These are phyloP conservation scores for Drosophila quadrilineata DNA, from an alignment of 1,140 invertebrate species.

Conservation along the genomic window DNA sequence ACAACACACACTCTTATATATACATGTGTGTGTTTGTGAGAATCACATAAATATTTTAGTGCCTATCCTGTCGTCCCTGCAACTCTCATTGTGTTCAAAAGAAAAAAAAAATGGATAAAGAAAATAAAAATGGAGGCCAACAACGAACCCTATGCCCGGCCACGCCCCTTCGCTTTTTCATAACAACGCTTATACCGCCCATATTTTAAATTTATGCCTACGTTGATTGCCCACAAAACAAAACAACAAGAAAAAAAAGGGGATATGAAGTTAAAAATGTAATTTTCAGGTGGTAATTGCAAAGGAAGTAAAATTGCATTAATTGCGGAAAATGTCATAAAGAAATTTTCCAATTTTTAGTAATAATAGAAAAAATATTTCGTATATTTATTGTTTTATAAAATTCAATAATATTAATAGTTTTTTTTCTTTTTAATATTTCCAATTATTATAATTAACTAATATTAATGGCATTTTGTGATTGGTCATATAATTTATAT, in stretches of 20 bases:
- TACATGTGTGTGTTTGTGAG: conserved; percentile 25
- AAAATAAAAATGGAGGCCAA: no score
- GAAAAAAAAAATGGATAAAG: no score
- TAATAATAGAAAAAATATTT: not conserved
- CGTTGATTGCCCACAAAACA: conserved; percentile 12
- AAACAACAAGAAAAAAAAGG: not conserved
- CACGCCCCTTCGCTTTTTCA: conserved; percentile 44
- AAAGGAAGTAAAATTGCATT: no score
- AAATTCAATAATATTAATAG: not conserved
- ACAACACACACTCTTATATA: conserved; percentile 2
- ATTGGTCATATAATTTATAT: no score
- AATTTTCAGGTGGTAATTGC: conserved; percentile 32
- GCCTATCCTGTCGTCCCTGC: conserved; percentile 47
- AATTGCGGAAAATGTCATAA: not conserved
- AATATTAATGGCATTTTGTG: no score
- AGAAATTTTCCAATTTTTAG: not conserved
- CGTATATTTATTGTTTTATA: not conserved
- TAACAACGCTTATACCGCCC: conserved; percentile 53
- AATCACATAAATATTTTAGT: conserved; percentile 70
- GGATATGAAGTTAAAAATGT: no score
- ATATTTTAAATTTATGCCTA: conserved; percentile 46
- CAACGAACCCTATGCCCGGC: no score
- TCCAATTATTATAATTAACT: no score
- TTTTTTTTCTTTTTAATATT: conserved; percentile 9
- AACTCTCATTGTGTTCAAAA: no score